These are phyloP conservation scores for Pyrrhosoma nymphula DNA, from an alignment of 2,888 invertebrate species.

Conservation along the genomic window DNA sequence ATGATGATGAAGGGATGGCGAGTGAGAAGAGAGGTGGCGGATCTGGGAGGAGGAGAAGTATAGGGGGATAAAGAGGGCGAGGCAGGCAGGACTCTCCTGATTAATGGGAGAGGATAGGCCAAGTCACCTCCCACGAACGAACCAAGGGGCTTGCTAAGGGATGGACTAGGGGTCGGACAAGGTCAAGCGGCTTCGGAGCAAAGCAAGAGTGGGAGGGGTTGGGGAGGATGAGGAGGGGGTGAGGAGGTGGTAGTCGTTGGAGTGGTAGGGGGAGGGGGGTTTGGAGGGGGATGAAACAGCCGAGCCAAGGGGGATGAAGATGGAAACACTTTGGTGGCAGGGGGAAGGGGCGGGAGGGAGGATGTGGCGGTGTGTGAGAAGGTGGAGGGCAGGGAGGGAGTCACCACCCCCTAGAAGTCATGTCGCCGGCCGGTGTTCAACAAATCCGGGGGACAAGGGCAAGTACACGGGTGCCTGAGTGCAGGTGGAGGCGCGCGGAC, in stretches of 20 bases:
- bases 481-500: background rate
- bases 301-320: background rate
- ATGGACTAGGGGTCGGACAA: constrained; percentile 36
- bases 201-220: background rate
- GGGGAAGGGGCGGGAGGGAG: background rate
- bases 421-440: constrained; percentile 8
- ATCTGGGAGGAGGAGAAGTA: background rate
- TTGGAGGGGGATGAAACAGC: background rate
- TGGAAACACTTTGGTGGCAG: background rate
- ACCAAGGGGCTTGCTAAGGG: background rate
- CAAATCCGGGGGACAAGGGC: background rate
- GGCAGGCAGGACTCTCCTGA: background rate
- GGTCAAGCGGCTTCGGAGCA: constrained; percentile 7
- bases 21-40: background rate
- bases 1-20: background rate
- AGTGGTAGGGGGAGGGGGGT: background rate
- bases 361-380: no score
- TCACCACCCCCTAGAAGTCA: background rate
- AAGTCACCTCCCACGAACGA: background rate
- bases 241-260: background rate
- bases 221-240: background rate
- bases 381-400: background rate
- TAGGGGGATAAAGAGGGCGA: background rate
- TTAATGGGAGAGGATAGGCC: constrained; percentile 22
- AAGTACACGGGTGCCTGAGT: background rate